Conservation (phyloP, 2,888 invertebrate genomes). For the Bruchidius siliquastri region DNA sequence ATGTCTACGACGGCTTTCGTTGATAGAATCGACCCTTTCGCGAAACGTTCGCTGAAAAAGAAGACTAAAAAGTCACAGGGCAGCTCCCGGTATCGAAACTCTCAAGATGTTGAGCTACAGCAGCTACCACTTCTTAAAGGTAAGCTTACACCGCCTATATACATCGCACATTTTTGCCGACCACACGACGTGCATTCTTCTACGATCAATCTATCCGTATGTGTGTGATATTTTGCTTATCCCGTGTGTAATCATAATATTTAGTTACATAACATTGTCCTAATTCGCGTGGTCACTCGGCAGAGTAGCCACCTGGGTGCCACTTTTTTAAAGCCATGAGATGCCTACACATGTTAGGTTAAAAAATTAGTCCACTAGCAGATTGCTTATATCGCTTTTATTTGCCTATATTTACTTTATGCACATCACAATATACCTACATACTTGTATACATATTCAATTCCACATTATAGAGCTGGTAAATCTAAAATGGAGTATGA, state of each 20-base stretch:
- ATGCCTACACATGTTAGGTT: background rate
- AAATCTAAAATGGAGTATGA: background rate
- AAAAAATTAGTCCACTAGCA: background rate
- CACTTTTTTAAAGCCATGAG: background rate
- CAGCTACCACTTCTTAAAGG: conserved; percentile 96
- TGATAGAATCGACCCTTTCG: conserved; percentile 99
- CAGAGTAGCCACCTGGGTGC: background rate
- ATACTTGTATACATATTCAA: background rate
- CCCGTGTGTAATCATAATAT: background rate
- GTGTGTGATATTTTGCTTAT: background rate
- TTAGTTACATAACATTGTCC: background rate
- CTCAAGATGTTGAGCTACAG: conserved; percentile 95
- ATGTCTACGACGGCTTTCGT: conserved; percentile 90
- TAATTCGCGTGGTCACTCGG: background rate
- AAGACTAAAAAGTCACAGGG: conserved; percentile 99
- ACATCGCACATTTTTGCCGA: conserved; percentile 3
- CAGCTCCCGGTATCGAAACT: conserved; percentile 96
- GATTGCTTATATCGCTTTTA: background rate
- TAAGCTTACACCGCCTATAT: conserved; percentile 46
- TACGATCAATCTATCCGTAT: background rate
- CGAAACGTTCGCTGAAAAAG: conserved; percentile 95
- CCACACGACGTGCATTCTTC: conserved; percentile 3
- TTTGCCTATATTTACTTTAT: background rate
- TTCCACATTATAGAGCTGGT: background rate
- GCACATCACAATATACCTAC: background rate